These are phyloP conservation scores for Mormyrus hasselquistii DNA, from an alignment of 2,797 vertebrate species.

Conservation along the genomic window DNA sequence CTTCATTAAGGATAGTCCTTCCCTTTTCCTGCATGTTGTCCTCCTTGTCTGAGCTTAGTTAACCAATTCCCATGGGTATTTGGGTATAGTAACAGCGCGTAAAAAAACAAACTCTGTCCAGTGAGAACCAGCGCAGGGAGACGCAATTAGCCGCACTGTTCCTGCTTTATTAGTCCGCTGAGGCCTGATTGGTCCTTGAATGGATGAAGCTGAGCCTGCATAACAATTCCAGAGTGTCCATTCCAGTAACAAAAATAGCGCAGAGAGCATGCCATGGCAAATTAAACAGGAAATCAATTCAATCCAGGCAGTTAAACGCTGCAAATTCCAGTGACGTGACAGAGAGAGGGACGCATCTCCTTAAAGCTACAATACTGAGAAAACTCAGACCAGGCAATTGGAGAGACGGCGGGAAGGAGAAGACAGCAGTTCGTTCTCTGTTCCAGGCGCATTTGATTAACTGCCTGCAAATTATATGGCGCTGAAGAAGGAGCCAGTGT, in stretches of 20 bases:
- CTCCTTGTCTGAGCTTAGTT: neutral
- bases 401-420: neutral
- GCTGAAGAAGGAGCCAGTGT: neutral
- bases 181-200: neutral
- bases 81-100: neutral
- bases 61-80: neutral
- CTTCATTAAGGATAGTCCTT: neutral
- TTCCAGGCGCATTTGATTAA: neutral
- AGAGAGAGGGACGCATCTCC: neutral
- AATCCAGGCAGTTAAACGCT: neutral
- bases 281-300: neutral
- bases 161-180: neutral
- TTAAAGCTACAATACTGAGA: neutral
- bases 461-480: neutral
- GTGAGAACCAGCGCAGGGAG: neutral
- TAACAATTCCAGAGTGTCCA: neutral
- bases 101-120: neutral
- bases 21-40: neutral
- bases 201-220: neutral
- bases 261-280: neutral
- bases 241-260: neutral
- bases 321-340: neutral
- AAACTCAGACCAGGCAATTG: neutral
- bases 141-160: neutral
- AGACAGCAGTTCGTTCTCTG: neutral